These are phyloP conservation scores for Mesaphorura yosii DNA, from an alignment of 1,140 invertebrate species.

Conservation along the genomic window DNA sequence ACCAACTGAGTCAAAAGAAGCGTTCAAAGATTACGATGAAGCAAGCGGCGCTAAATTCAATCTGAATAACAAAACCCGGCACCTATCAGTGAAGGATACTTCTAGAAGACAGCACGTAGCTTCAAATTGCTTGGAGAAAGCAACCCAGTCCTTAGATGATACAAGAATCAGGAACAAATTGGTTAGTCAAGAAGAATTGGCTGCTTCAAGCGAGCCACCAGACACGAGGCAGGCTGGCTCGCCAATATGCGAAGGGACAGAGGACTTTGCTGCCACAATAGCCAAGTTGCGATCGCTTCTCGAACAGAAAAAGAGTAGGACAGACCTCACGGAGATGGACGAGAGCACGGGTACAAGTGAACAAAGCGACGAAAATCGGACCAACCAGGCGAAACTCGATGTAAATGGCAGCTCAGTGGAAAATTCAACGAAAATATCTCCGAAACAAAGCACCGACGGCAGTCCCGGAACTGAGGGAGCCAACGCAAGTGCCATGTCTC, in stretches of 20 bases:
- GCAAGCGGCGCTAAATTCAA: no score
- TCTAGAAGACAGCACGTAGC: no score
- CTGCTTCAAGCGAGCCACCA: background rate
- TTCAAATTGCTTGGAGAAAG: no score
- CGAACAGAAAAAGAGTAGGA: slow-evolving; percentile 43
- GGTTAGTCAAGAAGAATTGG: slow-evolving; percentile 26
- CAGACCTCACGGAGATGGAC: slow-evolving; percentile 7
- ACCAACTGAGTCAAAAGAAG: no score
- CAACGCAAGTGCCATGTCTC: slow-evolving; percentile 10
- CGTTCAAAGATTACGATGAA: no score
- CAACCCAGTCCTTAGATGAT: slow-evolving; percentile 23
- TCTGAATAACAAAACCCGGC: no score
- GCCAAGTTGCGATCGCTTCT: slow-evolving; percentile 54
- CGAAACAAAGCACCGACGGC: slow-evolving; percentile 18
- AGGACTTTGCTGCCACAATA: slow-evolving; percentile 57
- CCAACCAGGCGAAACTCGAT: no score
- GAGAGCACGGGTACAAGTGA: background rate
- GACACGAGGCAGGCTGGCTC: slow-evolving; percentile 28
- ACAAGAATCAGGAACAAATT: slow-evolving; percentile 18
- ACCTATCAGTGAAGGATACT: no score
- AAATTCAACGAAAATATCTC: no score
- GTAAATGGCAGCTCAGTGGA: no score
- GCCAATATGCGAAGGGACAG: slow-evolving; percentile 56
- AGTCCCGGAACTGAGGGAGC: slow-evolving; percentile 18
- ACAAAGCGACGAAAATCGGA: background rate